Conservation (phyloP, 1,140 invertebrate genomes). For the Planococcus citri region DNA sequence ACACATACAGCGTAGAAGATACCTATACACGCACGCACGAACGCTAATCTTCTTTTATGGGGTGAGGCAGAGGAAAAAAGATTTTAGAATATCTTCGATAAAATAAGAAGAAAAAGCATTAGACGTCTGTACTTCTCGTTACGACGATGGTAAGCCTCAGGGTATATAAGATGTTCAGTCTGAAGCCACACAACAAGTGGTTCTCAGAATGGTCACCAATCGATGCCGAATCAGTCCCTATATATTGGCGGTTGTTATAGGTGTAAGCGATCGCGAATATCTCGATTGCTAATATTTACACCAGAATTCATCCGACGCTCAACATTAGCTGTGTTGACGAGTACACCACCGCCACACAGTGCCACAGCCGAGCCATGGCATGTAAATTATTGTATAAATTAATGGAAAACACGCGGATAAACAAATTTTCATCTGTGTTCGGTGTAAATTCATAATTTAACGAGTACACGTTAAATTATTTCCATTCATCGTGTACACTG, state of each 20-base stretch:
- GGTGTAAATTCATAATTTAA: no score
- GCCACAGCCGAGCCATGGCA: no score
- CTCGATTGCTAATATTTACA: no score
- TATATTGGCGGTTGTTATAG: background rate
- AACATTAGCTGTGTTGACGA: no score
- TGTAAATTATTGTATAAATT: no score
- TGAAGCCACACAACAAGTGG: conserved; percentile 1
- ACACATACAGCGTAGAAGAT: background rate
- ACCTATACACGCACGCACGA: conserved; percentile 17
- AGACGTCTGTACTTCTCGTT: conserved; percentile 18
- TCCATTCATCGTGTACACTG: no score
- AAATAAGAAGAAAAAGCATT: conserved; percentile 17
- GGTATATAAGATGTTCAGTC: conserved; percentile 16
- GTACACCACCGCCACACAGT: no score
- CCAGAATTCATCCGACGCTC: no score
- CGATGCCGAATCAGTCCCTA: background rate
- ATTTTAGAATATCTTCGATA: conserved; percentile 20
- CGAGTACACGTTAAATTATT: no score
- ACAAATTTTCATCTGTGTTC: no score
- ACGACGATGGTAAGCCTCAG: conserved; percentile 16
- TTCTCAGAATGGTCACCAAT: background rate
- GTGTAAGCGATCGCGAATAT: no score
- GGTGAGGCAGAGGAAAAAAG: conserved; percentile 10
- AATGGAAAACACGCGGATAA: no score
- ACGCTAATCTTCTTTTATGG: conserved; percentile 16